Conservation (phyloP, 2,113 vertebrate species). For the Plotosus lineatus region DNA sequence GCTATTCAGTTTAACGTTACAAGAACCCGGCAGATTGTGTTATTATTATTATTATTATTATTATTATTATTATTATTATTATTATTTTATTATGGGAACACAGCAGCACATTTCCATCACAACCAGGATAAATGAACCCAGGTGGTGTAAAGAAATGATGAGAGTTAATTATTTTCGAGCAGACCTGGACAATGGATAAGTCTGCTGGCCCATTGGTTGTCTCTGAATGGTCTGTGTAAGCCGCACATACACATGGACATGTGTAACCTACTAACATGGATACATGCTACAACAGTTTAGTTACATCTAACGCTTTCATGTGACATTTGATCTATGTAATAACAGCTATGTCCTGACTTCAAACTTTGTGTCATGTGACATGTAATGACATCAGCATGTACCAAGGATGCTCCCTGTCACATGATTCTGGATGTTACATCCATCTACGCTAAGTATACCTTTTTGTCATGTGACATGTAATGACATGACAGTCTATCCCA, state of each 20-base stretch:
- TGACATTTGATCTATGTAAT: neutral
- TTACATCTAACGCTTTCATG: no score
- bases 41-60: neutral
- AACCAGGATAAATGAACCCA: neutral
- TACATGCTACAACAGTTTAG: no score
- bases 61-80: neutral
- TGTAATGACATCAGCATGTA: neutral
- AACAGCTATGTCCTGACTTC: neutral
- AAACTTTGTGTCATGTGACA: neutral
- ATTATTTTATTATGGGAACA: neutral
- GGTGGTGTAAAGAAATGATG: neutral
- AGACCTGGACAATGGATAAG: no score
- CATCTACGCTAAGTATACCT: neutral
- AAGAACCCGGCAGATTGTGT: neutral
- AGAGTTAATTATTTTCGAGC: no score
- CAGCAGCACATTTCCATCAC: constrained; percentile 1
- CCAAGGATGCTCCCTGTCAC: no score
- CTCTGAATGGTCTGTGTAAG: no score
- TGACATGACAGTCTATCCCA: neutral
- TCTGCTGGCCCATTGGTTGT: no score
- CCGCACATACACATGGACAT: no score
- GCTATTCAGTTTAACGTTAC: constrained; percentile 1
- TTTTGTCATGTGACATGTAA: neutral
- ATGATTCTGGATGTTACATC: no score
- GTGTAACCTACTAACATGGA: no score